Evolutionary conservation across 2,113 vertebrate genomes (phyloP).

Genomic region (Pterocles gutturalis): DNA sequence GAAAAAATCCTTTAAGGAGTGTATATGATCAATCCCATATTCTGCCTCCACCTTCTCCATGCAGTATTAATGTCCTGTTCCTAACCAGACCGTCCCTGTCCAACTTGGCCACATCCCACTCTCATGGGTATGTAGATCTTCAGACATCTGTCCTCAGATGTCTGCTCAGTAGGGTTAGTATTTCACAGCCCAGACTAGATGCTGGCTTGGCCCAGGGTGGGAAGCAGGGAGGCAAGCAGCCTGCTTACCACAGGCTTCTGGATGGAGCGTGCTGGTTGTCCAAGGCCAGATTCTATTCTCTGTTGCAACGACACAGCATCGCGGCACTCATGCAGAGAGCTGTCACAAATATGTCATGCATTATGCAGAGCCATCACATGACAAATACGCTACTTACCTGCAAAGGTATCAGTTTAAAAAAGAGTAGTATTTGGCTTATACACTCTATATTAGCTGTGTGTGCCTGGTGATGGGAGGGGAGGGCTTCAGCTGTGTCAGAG

Average conservation of each 20-base stretch:
- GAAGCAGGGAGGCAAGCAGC: background rate
- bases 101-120: background rate
- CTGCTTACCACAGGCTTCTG: background rate
- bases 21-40: background rate
- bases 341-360: rapidly evolving
- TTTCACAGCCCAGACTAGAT: background rate
- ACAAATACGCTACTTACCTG: background rate
- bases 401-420: background rate
- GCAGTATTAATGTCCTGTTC: background rate
- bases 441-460: background rate
- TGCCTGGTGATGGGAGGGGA: background rate
- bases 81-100: background rate
- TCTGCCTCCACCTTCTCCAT: background rate
- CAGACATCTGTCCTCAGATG: background rate
- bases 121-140: background rate
- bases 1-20: background rate
- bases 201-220: background rate
- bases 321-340: background rate
- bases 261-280: background rate
- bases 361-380: background rate
- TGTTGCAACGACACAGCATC: background rate
- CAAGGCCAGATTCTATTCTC: background rate
- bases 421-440: background rate
- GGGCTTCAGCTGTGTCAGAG: background rate
- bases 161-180: background rate